Percentiles rank a stretch among this genome's conserved stretches.
phyloP scores from a whole-genome alignment of 2,113 vertebrate species.

The Ceyx melanurus region DNA sequence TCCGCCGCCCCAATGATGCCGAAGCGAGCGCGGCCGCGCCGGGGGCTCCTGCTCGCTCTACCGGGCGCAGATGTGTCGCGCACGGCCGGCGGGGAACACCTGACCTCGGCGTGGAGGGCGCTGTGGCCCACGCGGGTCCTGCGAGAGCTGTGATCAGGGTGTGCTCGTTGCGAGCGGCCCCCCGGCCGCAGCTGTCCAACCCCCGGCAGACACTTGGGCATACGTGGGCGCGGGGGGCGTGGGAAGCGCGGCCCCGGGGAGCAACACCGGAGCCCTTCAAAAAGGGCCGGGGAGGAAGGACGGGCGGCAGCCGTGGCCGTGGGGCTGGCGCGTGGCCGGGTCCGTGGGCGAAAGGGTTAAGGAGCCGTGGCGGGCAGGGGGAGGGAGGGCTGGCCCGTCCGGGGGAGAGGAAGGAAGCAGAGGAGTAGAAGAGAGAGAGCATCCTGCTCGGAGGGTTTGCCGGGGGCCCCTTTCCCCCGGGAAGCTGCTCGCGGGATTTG shows the following conservation, averaged over 20 bases:
- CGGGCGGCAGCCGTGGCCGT: not conserved
- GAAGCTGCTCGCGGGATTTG: not conserved
- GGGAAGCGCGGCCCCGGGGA: not conserved
- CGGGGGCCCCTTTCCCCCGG: constrained; percentile 18
- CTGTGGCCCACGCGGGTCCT: not conserved
- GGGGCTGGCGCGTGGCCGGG: not conserved
- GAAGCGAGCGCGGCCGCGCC: not conserved
- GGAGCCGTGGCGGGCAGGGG: not conserved
- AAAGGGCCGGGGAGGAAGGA: not conserved
- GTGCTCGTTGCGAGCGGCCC: not conserved
- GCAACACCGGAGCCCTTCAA: not conserved
- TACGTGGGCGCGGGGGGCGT: too few relatives aligned
- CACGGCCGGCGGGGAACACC: not conserved
- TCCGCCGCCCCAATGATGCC: not conserved
- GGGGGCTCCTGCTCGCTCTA: not conserved
- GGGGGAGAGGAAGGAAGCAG: constrained; percentile 54
- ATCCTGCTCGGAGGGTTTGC: constrained; percentile 36
- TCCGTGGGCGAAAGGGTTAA: constrained; percentile 55
- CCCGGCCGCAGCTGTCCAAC: not conserved
- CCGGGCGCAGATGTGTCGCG: not conserved
- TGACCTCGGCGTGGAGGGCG: not conserved
- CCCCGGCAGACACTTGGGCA: not conserved
- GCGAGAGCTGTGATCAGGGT: not conserved
- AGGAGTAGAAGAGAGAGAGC: constrained; percentile 46
- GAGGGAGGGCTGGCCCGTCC: not conserved